Evolutionary conservation across 2,797 vertebrate genomes (phyloP).

Genomic region (Crenichthys baileyi): DNA sequence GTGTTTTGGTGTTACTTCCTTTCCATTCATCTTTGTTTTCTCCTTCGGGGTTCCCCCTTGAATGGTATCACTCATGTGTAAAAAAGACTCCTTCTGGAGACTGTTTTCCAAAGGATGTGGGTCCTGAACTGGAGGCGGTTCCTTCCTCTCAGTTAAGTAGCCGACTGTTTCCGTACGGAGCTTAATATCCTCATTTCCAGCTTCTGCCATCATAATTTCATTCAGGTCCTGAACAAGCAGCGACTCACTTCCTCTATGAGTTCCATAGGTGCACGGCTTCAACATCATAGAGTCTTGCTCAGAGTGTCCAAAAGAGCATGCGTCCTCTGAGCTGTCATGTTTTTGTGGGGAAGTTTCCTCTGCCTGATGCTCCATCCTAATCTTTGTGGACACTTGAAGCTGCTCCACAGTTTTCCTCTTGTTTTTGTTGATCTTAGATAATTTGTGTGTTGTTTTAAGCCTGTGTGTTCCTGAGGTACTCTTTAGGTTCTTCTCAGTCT

Average conservation of each 20-base stretch:
- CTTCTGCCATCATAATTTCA: constrained; percentile 32
- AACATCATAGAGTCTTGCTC: constrained; percentile 27
- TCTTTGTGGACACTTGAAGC: constrained; percentile 25
- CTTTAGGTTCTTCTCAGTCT: constrained; percentile 62
- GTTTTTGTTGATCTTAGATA: constrained; percentile 40
- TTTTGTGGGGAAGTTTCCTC: constrained; percentile 17
- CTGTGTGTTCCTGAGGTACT: constrained; percentile 53
- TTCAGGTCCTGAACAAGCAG: constrained; percentile 40
- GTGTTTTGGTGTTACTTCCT: constrained; percentile 27
- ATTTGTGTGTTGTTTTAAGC: constrained; percentile 39
- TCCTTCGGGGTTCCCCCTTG: constrained; percentile 43
- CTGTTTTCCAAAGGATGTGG: constrained; percentile 75
- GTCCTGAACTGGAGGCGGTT: constrained; percentile 53
- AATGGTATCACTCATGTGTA: constrained; percentile 54
- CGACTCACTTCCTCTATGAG: constrained; percentile 41
- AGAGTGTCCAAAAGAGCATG: constrained; percentile 23
- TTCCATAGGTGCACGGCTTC: constrained; percentile 36
- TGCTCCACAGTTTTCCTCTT: constrained; percentile 37
- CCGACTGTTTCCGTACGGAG: constrained; percentile 53
- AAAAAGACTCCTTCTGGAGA: constrained; percentile 62
- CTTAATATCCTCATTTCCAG: constrained; percentile 46
- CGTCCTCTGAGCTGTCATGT: constrained; percentile 37
- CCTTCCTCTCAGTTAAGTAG: constrained; percentile 62
- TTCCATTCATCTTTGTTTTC: constrained; percentile 29
- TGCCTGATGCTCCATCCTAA: constrained; percentile 62